Conservation (phyloP, 2,797 vertebrate genomes). For the Glossophaga mutica region DNA sequence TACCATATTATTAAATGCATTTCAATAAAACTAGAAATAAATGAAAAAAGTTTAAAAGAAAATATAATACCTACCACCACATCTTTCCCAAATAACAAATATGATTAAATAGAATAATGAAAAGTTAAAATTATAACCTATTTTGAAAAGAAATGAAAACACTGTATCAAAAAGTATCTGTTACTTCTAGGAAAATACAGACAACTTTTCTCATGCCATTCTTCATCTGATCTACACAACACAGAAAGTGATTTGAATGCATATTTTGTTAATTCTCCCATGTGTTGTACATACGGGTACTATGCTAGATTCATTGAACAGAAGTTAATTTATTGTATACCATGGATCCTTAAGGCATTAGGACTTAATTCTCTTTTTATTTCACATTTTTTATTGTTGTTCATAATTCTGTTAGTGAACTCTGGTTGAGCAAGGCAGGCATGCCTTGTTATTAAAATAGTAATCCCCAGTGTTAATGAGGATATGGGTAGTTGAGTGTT, state of each 20-base stretch:
- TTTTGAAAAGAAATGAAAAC: constrained; percentile 43
- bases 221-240: not conserved
- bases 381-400: no score
- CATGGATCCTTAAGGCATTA: not conserved
- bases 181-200: constrained; percentile 3
- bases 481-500: not conserved
- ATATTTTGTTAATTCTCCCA: constrained; percentile 34
- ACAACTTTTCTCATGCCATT: not conserved
- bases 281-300: not conserved
- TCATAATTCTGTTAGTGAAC: constrained; percentile 13
- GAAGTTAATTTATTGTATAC: constrained; percentile 25
- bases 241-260: not conserved
- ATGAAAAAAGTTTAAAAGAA: constrained; percentile 29
- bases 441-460: constrained; percentile 30
- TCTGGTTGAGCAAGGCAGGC: not conserved
- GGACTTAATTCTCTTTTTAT: not conserved
- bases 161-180: not conserved
- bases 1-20: not conserved
- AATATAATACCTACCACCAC: not conserved
- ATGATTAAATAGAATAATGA: constrained; percentile 38
- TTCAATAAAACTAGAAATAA: constrained; percentile 33
- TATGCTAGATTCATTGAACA: not conserved
- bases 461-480: not conserved
- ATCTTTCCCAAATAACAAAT: not conserved
- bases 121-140: not conserved